Evolutionary conservation across 2,888 invertebrate genomes (phyloP).

Genomic region (Phlogophora meticulosa): DNA sequence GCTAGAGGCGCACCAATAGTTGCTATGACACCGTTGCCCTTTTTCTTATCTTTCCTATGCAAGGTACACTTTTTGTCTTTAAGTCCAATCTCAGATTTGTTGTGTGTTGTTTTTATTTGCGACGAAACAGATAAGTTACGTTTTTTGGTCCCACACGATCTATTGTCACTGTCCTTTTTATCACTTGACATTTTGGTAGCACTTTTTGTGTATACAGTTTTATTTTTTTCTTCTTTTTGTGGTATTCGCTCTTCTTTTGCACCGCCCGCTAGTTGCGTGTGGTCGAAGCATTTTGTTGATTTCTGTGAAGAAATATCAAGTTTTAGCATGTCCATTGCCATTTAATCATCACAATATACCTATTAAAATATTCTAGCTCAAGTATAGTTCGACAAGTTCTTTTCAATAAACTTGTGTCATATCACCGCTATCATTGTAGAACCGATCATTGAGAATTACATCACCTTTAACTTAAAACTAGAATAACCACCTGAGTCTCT

Average conservation of each 20-base stretch:
- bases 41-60: conserved; percentile 81
- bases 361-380: neutral
- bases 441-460: neutral
- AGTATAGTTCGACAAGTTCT: neutral
- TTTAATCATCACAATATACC: too few relatives aligned
- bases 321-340: neutral
- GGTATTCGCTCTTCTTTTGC: conserved; percentile 58
- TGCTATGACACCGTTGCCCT: conserved; percentile 79
- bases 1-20: conserved; percentile 80
- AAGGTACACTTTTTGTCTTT: conserved; percentile 84
- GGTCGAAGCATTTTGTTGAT: conserved; percentile 86
- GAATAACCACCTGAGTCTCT: conserved; percentile 33
- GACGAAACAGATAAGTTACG: conserved; percentile 81
- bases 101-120: conserved; percentile 86
- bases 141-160: conserved; percentile 82
- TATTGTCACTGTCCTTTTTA: conserved; percentile 71
- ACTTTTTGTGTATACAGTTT: conserved; percentile 64
- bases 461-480: conserved; percentile 1
- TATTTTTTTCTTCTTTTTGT: conserved; percentile 57
- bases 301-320: conserved; percentile 74
- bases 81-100: conserved; percentile 86
- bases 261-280: conserved; percentile 79
- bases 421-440: neutral
- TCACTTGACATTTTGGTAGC: conserved; percentile 63
- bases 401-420: too few relatives aligned